Evolutionary conservation across 2,113 vertebrate species (phyloP).

Genomic region (cattle (Bos taurus)): DNA sequence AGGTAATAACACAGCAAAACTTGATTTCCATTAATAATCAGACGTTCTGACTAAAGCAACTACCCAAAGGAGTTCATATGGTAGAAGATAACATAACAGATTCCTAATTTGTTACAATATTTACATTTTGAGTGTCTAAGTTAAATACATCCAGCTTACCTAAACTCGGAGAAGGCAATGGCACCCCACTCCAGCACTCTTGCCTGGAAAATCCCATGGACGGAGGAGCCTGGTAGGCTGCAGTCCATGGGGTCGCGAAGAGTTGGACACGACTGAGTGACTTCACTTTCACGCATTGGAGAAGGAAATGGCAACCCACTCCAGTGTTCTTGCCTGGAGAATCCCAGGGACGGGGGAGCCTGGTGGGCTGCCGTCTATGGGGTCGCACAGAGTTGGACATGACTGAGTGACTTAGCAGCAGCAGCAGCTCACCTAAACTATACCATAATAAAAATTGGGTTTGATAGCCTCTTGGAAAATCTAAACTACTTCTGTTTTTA

Average conservation of each 20-base stretch:
- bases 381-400: no score
- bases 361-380: no score
- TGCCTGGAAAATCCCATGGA: no score
- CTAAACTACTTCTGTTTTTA: slow-evolving; percentile 21
- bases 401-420: no score
- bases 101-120: not conserved
- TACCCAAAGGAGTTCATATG: not conserved
- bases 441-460: not conserved
- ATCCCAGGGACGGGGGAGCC: no score
- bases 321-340: no score
- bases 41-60: not conserved
- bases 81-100: not conserved
- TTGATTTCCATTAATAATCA: not conserved
- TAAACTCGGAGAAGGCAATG: not conserved
- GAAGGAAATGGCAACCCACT: no score
- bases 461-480: not conserved
- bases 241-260: no score
- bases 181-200: no score
- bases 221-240: no score
- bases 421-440: not conserved
- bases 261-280: no score
- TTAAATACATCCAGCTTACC: not conserved
- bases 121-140: not conserved
- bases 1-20: slow-evolving; percentile 8
- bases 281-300: no score